Percentiles rank a stretch among this genome's conserved stretches.
phyloP scores from a whole-genome alignment of 1,140 invertebrate species.

The Teleogryllus occipitalis region DNA sequence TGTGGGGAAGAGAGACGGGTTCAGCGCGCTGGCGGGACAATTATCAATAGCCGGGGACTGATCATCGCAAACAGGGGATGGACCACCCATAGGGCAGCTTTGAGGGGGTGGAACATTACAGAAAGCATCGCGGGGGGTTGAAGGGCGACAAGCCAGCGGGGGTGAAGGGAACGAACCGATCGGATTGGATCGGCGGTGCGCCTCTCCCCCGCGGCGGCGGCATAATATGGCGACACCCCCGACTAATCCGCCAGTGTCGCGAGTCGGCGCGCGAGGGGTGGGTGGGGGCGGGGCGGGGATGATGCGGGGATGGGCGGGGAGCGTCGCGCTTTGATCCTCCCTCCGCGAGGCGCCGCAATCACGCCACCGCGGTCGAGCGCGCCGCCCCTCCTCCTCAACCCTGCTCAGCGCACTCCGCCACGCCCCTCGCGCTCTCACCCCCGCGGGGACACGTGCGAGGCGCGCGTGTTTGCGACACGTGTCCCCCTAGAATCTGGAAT shows the following conservation, averaged over 20 bases:
- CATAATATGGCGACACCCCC: too few relatives aligned
- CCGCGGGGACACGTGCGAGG: not conserved
- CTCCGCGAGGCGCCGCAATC: not conserved
- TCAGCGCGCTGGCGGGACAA: not conserved
- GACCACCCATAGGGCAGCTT: not conserved
- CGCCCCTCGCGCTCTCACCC: not conserved
- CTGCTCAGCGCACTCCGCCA: too few relatives aligned
- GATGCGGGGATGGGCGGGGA: too few relatives aligned
- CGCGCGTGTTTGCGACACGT: not conserved
- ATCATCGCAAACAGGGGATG: not conserved
- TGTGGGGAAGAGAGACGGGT: too few relatives aligned
- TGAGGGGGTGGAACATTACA: too few relatives aligned
- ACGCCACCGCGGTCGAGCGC: too few relatives aligned
- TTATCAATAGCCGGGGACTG: not conserved
- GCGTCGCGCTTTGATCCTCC: not conserved
- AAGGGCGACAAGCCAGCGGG: not conserved
- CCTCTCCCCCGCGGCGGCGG: too few relatives aligned
- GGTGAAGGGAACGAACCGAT: not conserved
- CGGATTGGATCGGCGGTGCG: too few relatives aligned
- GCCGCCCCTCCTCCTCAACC: too few relatives aligned
- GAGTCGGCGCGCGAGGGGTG: too few relatives aligned
- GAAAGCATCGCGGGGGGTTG: not conserved
- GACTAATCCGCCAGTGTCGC: too few relatives aligned
- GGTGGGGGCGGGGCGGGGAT: too few relatives aligned
- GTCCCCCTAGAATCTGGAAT: not conserved